Percentiles rank a stretch among this genome's conserved stretches.
These are phyloP conservation scores for Eira barbara DNA, from an alignment of 2,113 vertebrate genomes.

Conservation along the genomic window DNA sequence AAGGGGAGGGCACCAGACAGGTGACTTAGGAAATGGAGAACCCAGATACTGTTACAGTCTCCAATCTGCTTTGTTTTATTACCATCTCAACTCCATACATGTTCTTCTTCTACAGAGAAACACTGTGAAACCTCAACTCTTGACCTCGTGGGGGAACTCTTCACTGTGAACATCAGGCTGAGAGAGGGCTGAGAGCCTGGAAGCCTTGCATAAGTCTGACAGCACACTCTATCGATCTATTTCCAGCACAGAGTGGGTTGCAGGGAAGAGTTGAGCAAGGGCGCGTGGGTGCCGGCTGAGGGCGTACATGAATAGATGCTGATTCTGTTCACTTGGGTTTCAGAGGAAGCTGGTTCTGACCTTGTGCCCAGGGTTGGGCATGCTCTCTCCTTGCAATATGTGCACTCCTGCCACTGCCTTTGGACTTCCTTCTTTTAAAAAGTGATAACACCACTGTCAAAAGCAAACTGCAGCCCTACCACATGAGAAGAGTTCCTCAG, in stretches of 20 bases:
- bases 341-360: conserved; percentile 3
- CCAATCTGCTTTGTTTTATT: not conserved
- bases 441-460: not conserved
- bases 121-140: conserved; percentile 38
- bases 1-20: not conserved
- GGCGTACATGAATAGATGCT: conserved; percentile 43
- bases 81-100: not conserved
- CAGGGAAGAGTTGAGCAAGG: conserved; percentile 57
- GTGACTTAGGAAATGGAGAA: not conserved
- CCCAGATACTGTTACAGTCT: not conserved
- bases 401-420: not conserved
- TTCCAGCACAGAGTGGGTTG: conserved; percentile 69
- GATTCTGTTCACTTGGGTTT: not conserved
- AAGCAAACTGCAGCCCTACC: not conserved
- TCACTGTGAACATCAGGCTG: conserved; percentile 54
- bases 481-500: not conserved
- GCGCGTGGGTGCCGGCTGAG: conserved; percentile 51
- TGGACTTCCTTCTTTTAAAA: not conserved
- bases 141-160: conserved; percentile 47
- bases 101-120: not conserved
- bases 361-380: not conserved
- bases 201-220: conserved; percentile 66
- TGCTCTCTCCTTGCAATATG: not conserved
- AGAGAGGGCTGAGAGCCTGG: not conserved
- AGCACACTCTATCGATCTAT: conserved; percentile 68